Evolutionary conservation across 1,140 invertebrate species (phyloP), one percentile per base, ranked within the genome.

Genomic region (Drosophila rhopaloa): DNA sequence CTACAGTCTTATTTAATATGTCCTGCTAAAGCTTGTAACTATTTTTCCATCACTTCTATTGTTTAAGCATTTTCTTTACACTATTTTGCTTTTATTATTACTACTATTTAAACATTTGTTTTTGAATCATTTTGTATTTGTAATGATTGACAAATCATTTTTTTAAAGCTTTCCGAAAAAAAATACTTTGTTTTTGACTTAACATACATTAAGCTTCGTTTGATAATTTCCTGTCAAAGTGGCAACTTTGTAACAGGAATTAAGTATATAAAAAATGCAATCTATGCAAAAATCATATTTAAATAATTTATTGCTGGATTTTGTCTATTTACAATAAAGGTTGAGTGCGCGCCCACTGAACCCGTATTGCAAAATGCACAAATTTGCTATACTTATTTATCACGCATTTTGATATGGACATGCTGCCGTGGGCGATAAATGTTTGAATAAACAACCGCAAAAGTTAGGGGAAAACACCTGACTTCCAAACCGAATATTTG

Each of bases 301-400:
- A 11, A 51, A 68, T 68, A 65, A 68, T 68, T 63, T 35, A 37
- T 44, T 65, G 7, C n/a, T 16, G 8, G 5, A 37, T 65, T 65
- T 51, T n/a, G 37, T 29, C 46, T 29, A 38, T 48, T 50, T 38
- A 38, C 57, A 35, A 3, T 24, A 13, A 9, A 9, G 8, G 5
- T 24, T 38, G 16, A 38, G 32, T 19, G 27, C 4, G 6, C 9
- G 3, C n/a, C 3, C 5, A 13, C 5, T 5, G 29, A 41, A 7
- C 54, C 46, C 47, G 38, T 29, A 51, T 63, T 10, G 37, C 44
- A 29, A 41, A 61, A 61, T 66, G 63, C 19, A 67, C 46, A 63
- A 37, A 43, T 44, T 65, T 32, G 57, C 59, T 16, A 37, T 51
- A 63, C 62, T 51, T 51, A 68, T 68, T 53, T 68, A 53, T 51